A percentile compares a stretch with the other conserved stretches of the same genome.
phyloP scores from a whole-genome alignment of 2,113 vertebrate species.

The Cyanocitta stelleri region DNA sequence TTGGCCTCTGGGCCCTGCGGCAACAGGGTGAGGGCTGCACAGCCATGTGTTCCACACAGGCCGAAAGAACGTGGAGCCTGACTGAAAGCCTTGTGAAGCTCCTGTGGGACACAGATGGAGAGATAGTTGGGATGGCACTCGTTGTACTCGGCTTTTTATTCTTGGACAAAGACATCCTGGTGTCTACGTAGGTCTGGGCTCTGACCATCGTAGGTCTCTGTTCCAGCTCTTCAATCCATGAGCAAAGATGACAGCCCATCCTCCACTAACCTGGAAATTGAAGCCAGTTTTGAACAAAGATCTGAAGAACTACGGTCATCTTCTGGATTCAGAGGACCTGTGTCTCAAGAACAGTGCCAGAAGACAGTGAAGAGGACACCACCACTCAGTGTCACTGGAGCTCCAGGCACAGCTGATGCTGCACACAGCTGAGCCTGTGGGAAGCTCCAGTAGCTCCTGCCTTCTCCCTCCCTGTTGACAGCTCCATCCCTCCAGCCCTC shows the following conservation, averaged over 20 bases:
- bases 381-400: too few species aligned
- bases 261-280: background rate
- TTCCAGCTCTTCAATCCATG: background rate
- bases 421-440: background rate
- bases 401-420: background rate
- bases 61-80: too few species aligned
- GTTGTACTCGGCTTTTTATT: too few species aligned
- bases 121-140: too few species aligned
- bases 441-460: background rate
- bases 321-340: background rate
- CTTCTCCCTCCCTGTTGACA: background rate
- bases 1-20: too few species aligned
- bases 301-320: background rate
- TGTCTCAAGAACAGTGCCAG: background rate
- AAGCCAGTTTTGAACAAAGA: background rate
- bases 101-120: too few species aligned
- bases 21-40: too few species aligned
- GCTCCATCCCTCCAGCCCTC: background rate
- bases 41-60: too few species aligned
- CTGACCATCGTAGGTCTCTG: background rate
- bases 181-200: rapidly evolving
- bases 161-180: too few species aligned
- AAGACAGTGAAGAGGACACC: background rate
- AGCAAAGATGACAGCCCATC: background rate
- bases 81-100: too few species aligned